Evolutionary conservation across 2,113 vertebrate species (phyloP).

Genomic region (Solenodon paradoxus): DNA sequence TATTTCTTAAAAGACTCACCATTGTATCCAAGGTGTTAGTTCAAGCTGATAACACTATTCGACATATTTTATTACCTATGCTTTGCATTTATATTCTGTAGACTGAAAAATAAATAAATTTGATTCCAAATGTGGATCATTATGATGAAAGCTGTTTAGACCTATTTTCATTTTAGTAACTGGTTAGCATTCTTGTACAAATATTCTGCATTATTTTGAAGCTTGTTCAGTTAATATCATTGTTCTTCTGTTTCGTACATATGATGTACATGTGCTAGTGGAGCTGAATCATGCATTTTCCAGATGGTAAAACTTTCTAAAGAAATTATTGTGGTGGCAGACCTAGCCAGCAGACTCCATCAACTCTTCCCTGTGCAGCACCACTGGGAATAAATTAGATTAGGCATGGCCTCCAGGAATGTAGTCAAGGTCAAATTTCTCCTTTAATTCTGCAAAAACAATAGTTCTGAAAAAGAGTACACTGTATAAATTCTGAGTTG

Average conservation of each 20-base stretch:
- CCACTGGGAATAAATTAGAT: slow-evolving; percentile 56
- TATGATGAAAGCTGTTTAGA: slow-evolving; percentile 32
- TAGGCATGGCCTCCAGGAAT: slow-evolving; percentile 56
- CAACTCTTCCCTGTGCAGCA: background rate
- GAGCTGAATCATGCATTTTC: slow-evolving; percentile 47
- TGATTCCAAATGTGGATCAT: background rate
- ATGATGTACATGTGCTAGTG: slow-evolving; percentile 20
- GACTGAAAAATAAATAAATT: slow-evolving; percentile 7
- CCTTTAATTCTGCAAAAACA: slow-evolving; percentile 36
- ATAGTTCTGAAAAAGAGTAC: background rate
- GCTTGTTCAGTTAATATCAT: slow-evolving; percentile 45
- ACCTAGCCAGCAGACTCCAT: slow-evolving; percentile 14
- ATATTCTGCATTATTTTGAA: slow-evolving; percentile 58
- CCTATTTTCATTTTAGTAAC: background rate
- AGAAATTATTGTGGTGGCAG: slow-evolving; percentile 34
- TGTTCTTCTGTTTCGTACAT: slow-evolving; percentile 50
- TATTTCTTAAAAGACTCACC: background rate
- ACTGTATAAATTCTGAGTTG: background rate
- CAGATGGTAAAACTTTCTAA: slow-evolving; percentile 48
- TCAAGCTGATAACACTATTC: background rate
- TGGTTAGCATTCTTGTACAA: slow-evolving; percentile 41
- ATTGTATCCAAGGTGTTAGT: background rate
- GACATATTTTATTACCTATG: background rate
- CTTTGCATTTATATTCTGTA: background rate
- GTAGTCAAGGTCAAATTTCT: slow-evolving; percentile 38